Evolutionary conservation across 2,888 invertebrate genomes (phyloP), one percentile per base, ranked within the genome.

Genomic region (Drosophila seclusa): DNA sequence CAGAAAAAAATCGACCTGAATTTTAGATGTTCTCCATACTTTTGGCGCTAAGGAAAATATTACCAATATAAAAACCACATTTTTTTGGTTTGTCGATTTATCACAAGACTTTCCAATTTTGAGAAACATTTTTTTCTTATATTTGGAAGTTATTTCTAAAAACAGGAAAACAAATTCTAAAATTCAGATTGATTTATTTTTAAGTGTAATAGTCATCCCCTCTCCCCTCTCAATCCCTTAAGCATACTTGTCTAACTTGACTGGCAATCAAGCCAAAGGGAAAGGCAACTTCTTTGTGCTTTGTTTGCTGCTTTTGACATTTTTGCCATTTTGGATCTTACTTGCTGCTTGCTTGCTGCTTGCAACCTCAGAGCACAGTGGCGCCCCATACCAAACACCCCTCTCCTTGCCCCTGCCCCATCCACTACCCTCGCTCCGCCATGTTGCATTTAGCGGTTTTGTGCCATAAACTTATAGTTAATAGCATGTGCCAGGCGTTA

Each of bases 391-490:
- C 16, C 7, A 21, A 45, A 21, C 32, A 32, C 32, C 32, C 59
- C 67, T 42, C 18, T 24, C 2, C 32, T 1, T 3, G 16, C 34
- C 16, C 21, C 13, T 1, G 3, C 45, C 1, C 11, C 6, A 6
- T 11, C 0, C 34, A 27, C 4, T 1, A 7, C 7, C 11, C 16
- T 24, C 6, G 7, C 32, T 13, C 4, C 34, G 53, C 55, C 50
- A 54, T 68, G 65, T 63, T 74, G 83, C 80, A 74, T 73, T 72
- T 70, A 78, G 89, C 76, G 87, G 80, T 84, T 45, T 75, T 76
- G 72, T 76, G 80, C 89, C 76, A 84, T 85, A 82, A 89, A 84
- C 71, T 77, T 71, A 63, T 70, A 76, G 76, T 86, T 86, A 87
- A 84, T 87, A 84, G 88, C 83, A 72, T 78, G 79, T 69, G 73